Conservation (phyloP, 2,113 vertebrate genomes). For the Neodontobutis hainanensis region DNA sequence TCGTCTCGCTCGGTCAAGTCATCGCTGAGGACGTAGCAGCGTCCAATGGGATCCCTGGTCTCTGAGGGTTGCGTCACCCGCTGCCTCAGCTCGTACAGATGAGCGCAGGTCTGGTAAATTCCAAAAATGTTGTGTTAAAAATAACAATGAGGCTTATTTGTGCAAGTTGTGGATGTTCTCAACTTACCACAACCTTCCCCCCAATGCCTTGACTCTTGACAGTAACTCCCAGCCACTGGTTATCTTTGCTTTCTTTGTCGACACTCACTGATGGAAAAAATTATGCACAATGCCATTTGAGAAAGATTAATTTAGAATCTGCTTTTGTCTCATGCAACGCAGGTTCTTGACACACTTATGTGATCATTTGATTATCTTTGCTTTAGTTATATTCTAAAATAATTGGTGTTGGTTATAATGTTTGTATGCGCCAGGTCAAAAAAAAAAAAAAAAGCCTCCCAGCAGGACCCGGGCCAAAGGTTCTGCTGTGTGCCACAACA, state of each 20-base stretch:
- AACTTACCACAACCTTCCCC: constrained; percentile 93
- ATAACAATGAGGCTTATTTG: neutral
- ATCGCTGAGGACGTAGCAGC: constrained; percentile 93
- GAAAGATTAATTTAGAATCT: no score
- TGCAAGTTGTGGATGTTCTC: neutral
- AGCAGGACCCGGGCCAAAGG: no score
- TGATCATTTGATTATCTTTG: no score
- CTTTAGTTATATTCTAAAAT: no score
- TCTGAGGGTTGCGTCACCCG: constrained; percentile 86
- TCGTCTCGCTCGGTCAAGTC: constrained; percentile 86
- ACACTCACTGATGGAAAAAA: constrained; percentile 72
- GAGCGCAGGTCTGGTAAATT: constrained; percentile 86
- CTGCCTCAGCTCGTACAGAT: constrained; percentile 89
- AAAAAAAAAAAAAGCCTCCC: no score
- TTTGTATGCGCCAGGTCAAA: no score
- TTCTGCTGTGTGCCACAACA: no score
- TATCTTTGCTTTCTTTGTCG: constrained; percentile 90
- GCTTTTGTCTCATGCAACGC: no score
- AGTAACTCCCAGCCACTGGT: constrained; percentile 95
- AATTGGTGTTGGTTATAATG: no score
- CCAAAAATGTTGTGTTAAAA: neutral
- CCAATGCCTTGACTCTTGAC: constrained; percentile 93
- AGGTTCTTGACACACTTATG: no score
- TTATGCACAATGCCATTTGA: neutral
- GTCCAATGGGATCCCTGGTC: constrained; percentile 90